Percentiles rank a stretch among this genome's conserved stretches.
Evolutionary conservation across 2,113 vertebrate genomes (phyloP).

Genomic region (Psittacula cyanocephala): DNA sequence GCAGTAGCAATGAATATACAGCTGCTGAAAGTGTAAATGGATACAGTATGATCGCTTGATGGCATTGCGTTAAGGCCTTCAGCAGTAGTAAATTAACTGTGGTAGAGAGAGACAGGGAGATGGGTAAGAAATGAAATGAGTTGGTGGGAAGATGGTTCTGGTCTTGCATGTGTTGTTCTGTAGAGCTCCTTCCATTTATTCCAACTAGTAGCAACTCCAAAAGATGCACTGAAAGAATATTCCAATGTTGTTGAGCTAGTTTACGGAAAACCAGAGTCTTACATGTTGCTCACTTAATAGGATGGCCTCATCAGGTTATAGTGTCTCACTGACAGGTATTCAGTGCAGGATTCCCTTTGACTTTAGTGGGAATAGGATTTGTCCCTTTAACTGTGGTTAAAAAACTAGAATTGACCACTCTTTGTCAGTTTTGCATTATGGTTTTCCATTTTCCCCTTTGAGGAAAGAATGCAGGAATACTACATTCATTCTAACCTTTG

Average conservation of each 20-base stretch:
- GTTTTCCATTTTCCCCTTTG: background rate
- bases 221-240: background rate
- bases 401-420: background rate
- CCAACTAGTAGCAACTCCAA: background rate
- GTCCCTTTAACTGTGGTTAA: background rate
- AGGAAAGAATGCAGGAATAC: background rate
- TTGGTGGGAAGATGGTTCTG: background rate
- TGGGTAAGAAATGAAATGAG: background rate
- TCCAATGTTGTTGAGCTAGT: background rate
- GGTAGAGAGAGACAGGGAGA: background rate
- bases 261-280: background rate
- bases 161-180: background rate
- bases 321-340: background rate
- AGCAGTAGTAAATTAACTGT: background rate
- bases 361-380: background rate
- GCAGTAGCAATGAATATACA: background rate
- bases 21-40: background rate
- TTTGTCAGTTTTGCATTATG: background rate
- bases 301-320: background rate
- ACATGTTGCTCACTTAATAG: background rate
- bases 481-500: background rate
- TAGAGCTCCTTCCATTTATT: background rate
- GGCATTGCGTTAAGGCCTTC: accelerated
- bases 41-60: background rate
- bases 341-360: background rate